These are phyloP conservation scores for Hormaphis cornu DNA, from an alignment of 1,140 invertebrate genomes.

Conservation along the genomic window DNA sequence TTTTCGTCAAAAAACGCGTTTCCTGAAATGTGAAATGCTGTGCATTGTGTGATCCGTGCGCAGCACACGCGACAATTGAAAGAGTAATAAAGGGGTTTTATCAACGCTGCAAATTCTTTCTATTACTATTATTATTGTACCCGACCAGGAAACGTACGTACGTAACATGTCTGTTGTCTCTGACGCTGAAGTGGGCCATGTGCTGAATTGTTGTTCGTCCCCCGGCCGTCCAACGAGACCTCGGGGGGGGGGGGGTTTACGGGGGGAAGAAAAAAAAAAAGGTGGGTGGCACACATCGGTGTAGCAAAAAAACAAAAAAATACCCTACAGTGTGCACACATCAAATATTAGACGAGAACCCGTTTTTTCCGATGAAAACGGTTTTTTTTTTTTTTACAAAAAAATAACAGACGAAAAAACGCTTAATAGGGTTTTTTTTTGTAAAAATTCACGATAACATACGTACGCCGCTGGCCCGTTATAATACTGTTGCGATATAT, in stretches of 20 bases:
- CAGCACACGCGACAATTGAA: slow-evolving; percentile 22
- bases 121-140: neutral
- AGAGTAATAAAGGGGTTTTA: slow-evolving; percentile 31
- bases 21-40: slow-evolving; percentile 29
- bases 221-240: neutral
- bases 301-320: neutral
- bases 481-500: too few species aligned
- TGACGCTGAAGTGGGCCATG: slow-evolving; percentile 31
- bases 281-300: slow-evolving; percentile 1
- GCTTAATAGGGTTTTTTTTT: slow-evolving; percentile 22
- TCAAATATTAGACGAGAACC: too few species aligned
- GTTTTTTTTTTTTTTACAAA: slow-evolving; percentile 24
- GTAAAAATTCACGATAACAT: slow-evolving; percentile 6
- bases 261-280: too few species aligned
- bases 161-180: slow-evolving; percentile 26
- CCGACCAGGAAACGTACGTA: slow-evolving; percentile 28
- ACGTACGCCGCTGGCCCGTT: too few species aligned
- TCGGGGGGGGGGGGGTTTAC: neutral
- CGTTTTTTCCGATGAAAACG: slow-evolving; percentile 22
- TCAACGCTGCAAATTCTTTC: slow-evolving; percentile 16
- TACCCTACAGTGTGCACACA: neutral
- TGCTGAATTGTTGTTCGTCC: slow-evolving; percentile 14
- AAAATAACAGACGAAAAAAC: slow-evolving; percentile 25
- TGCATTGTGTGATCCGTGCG: slow-evolving; percentile 5
- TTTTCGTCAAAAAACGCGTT: slow-evolving; percentile 28